phyloP scores from a whole-genome alignment of 2,797 vertebrate species.

The Alca torda region DNA sequence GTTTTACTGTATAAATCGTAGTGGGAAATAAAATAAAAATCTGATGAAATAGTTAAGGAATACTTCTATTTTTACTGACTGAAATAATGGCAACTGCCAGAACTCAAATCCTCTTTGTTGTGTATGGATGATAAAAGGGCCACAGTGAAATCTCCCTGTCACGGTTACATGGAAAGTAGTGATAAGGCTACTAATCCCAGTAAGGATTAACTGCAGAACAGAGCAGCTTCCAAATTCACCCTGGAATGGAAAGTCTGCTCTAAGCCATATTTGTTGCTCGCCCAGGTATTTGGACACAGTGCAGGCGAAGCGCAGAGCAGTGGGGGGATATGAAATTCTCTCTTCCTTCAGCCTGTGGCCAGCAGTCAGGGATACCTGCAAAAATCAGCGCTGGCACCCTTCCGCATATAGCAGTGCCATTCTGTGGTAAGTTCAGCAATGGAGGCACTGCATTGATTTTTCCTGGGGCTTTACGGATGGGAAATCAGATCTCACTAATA shows the following conservation, averaged over 20 bases:
- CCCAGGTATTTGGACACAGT: background rate
- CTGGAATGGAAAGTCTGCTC: background rate
- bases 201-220: background rate
- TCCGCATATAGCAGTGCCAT: background rate
- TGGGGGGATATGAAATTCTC: background rate
- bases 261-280: background rate
- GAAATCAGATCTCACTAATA: background rate
- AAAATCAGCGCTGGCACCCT: background rate
- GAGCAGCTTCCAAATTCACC: background rate
- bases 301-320: background rate
- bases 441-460: background rate
- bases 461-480: background rate
- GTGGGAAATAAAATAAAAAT: conserved; percentile 45
- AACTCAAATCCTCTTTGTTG: conserved; percentile 18
- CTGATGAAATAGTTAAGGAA: conserved; percentile 42
- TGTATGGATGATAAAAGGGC: background rate
- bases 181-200: background rate
- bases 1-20: conserved; percentile 63
- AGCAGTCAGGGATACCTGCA: background rate
- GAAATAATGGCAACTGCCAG: conserved; percentile 39
- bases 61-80: conserved; percentile 28
- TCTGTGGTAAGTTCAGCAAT: background rate
- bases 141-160: background rate
- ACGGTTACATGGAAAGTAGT: background rate
- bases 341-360: background rate